These are phyloP conservation scores for Drosophila aff. DNA, from an alignment of 1,140 invertebrate genomes.

Conservation along the genomic window DNA sequence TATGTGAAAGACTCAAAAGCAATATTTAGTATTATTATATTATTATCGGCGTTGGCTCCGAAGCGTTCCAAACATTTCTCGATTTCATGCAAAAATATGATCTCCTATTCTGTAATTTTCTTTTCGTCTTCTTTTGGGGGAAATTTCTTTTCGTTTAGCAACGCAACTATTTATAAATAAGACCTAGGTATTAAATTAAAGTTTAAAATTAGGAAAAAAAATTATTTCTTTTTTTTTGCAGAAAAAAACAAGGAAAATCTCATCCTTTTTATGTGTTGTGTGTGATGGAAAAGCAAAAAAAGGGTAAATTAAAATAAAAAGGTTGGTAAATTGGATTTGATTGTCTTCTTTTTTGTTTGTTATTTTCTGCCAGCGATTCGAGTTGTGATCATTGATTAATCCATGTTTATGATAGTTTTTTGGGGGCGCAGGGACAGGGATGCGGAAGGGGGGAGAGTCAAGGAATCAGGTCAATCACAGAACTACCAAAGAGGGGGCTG, in stretches of 20 bases:
- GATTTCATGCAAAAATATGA: constrained; percentile 53
- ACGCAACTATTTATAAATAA: constrained; percentile 57
- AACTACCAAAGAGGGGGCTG: constrained; percentile 31
- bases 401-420: constrained; percentile 24
- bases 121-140: constrained; percentile 2
- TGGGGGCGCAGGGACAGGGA: background rate
- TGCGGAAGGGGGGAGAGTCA: background rate
- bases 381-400: constrained; percentile 83
- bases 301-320: constrained; percentile 17
- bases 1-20: constrained; percentile 79
- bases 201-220: constrained; percentile 67
- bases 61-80: constrained; percentile 46
- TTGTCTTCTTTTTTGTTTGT: constrained; percentile 12
- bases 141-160: constrained; percentile 13
- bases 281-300: constrained; percentile 33
- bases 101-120: background rate
- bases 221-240: constrained; percentile 15
- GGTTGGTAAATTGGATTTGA: background rate
- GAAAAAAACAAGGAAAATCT: constrained; percentile 52
- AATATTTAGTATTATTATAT: constrained; percentile 60
- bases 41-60: constrained; percentile 23
- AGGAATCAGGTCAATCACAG: constrained; percentile 50
- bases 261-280: constrained; percentile 3
- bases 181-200: constrained; percentile 70
- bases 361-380: constrained; percentile 57